A percentile compares a stretch with the other conserved stretches of the same genome.
These are phyloP conservation scores for Athalia circularis DNA, from an alignment of 2,888 invertebrate species.

Conservation along the genomic window DNA sequence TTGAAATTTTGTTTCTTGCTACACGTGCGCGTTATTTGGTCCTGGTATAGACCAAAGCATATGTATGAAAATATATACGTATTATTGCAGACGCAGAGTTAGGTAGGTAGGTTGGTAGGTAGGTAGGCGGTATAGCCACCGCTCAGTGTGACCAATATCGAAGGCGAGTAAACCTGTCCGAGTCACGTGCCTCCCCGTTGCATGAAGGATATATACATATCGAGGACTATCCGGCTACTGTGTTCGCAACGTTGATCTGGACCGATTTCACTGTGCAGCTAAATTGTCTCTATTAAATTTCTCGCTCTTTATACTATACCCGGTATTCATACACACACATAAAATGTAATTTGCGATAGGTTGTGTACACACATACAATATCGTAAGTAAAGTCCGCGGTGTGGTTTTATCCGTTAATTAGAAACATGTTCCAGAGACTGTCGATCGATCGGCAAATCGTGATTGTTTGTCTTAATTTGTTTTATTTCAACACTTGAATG, in stretches of 20 bases:
- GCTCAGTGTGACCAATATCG: conserved; percentile 25
- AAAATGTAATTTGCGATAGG: not conserved
- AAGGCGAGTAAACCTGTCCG: conserved; percentile 33
- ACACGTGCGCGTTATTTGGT: too few relatives aligned
- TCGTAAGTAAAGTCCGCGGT: too few relatives aligned
- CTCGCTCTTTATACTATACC: not conserved
- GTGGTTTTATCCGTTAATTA: too few relatives aligned
- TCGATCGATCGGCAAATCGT: too few relatives aligned
- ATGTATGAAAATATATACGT: too few relatives aligned
- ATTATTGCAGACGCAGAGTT: too few relatives aligned
- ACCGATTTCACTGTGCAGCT: conserved; percentile 33
- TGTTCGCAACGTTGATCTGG: conserved; percentile 19
- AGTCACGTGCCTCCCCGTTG: conserved; percentile 39
- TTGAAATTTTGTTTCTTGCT: too few relatives aligned
- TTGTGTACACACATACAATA: too few relatives aligned
- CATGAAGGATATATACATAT: conserved; percentile 17
- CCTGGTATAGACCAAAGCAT: too few relatives aligned
- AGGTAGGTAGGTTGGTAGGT: not conserved
- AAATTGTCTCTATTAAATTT: conserved; percentile 33
- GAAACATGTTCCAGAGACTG: too few relatives aligned
- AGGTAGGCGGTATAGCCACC: conserved; percentile 4
- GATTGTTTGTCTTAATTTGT: too few relatives aligned
- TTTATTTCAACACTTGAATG: too few relatives aligned
- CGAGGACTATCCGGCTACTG: conserved; percentile 28
- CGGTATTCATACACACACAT: not conserved